phyloP scores from a whole-genome alignment of 1,140 invertebrate genomes.

The Xylocopa sonorina region DNA sequence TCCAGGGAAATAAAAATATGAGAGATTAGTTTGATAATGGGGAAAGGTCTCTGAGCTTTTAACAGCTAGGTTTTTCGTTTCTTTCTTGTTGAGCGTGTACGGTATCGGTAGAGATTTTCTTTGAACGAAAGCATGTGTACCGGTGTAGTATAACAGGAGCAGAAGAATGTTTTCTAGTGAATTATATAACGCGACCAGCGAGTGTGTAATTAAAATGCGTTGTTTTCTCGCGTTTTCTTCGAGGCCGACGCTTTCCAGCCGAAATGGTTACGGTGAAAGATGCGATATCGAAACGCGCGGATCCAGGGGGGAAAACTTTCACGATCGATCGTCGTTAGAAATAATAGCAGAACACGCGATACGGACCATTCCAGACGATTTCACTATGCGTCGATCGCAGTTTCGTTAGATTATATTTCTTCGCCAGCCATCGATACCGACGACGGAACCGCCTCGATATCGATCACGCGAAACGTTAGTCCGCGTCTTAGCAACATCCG shows the following conservation, averaged over 20 bases:
- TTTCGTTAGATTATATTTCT: constrained; percentile 45
- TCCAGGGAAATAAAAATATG: no score
- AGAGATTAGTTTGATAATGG: no score
- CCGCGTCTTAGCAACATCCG: constrained; percentile 37
- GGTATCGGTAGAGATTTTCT: no score
- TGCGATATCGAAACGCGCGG: neutral
- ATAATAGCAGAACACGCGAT: constrained; percentile 38
- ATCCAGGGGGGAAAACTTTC: constrained; percentile 27
- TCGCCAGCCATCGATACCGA: constrained; percentile 43
- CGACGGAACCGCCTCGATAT: constrained; percentile 28
- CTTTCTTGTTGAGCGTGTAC: no score
- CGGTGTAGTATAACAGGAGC: no score
- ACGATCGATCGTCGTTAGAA: constrained; percentile 20
- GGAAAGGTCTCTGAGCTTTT: no score
- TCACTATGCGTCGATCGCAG: constrained; percentile 35
- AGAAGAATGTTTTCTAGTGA: neutral
- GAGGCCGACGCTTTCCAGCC: neutral
- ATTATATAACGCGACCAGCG: neutral
- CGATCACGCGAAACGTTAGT: constrained; percentile 51
- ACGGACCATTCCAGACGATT: constrained; percentile 38
- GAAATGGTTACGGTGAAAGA: constrained; percentile 7
- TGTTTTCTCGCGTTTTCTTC: neutral
- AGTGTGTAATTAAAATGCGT: neutral
- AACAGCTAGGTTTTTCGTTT: no score
- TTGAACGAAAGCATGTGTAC: neutral